phyloP scores from a whole-genome alignment of 2,797 vertebrate species.

The Australoheros facetus region DNA sequence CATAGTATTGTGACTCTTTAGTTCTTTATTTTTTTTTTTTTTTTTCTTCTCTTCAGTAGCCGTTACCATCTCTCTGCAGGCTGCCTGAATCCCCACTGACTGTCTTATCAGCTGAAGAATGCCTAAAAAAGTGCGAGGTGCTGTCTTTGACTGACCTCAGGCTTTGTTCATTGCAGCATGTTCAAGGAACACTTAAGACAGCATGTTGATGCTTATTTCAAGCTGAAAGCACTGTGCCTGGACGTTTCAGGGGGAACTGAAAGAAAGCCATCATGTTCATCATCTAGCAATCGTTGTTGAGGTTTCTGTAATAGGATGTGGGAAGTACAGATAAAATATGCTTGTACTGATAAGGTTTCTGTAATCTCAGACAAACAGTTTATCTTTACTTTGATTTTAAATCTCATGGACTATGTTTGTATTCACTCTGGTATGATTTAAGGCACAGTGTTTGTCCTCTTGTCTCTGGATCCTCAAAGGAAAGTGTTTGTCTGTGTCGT shows the following conservation, averaged over 20 bases:
- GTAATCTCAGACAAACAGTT: conserved; percentile 48
- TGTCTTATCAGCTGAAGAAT: conserved; percentile 60
- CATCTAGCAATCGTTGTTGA: conserved; percentile 42
- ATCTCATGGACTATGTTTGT: conserved; percentile 65
- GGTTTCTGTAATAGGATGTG: conserved; percentile 44
- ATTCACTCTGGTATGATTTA: conserved; percentile 63
- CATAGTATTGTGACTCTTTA: conserved; percentile 53
- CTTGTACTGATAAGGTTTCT: conserved; percentile 49
- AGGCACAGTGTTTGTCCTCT: conserved; percentile 55
- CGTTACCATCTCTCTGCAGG: conserved; percentile 48
- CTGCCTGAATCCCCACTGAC: conserved; percentile 58
- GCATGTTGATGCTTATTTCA: conserved; percentile 46
- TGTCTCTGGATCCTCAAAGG: conserved; percentile 60
- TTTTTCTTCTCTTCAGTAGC: conserved; percentile 16
- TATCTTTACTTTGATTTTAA: conserved; percentile 63
- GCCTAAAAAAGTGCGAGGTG: conserved; percentile 58
- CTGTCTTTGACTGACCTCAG: conserved; percentile 58
- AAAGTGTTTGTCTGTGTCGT: conserved; percentile 62
- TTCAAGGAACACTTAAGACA: conserved; percentile 56
- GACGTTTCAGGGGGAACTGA: conserved; percentile 49
- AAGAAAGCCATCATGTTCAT: conserved; percentile 58
- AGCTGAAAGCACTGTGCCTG: conserved; percentile 56
- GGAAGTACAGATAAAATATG: conserved; percentile 57
- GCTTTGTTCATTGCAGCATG: conserved; percentile 54
- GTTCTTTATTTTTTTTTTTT: conserved; percentile 21